Evolutionary conservation across 2,888 invertebrate genomes (phyloP), one percentile per base, ranked within the genome.

Genomic region (Aphidoletes aphidimyza): DNA sequence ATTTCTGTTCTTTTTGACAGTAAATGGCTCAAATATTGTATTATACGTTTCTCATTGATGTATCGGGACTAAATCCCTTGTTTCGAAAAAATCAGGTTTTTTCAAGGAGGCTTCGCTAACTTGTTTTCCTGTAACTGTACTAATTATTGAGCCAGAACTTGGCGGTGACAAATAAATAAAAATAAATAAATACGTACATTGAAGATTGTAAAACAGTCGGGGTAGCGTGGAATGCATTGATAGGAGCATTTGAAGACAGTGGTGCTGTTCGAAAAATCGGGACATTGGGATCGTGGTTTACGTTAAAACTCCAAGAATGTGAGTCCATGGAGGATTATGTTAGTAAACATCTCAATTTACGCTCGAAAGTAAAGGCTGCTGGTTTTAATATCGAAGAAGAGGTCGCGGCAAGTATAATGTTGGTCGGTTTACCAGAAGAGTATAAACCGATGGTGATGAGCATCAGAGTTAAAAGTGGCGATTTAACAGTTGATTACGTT

Each of bases 331-430:
- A 54, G 22, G 54, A 54, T 11, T 54, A 54, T 14, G 26, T 54
- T 3, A 54, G 22, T 26, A 1, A n/a, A 26, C n/a, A 22, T 2
- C 5, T 26, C 5, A 6, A 2, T 2, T 26, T 26, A 26, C 22
- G 54, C 22, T 1, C 2, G 2, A 54, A 26, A 11, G 54, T 54
- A 22, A n/a, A 54, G 26, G 54, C 26, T 1, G 54, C 54, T 5
- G 54, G 84, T 49, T 34, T 84, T 39, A 47, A 59, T 17, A 47
- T 84, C 6, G 81, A 81, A 19, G 84, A 85, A 6, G 69, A 85
- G 83, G 78, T 85, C 47, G 84, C 85, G 34, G 86, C 59, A 30
- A 85, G 85, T 17, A 85, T 86, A 42, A 85, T 85, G 84, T 26
- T 85, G 83, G 84, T 42, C 26, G 69, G 69, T 34, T 69, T 69